Base-by-base conservation (phyloP, 2,113 vertebrate genomes). In the Talpa occidentalis region DNA sequence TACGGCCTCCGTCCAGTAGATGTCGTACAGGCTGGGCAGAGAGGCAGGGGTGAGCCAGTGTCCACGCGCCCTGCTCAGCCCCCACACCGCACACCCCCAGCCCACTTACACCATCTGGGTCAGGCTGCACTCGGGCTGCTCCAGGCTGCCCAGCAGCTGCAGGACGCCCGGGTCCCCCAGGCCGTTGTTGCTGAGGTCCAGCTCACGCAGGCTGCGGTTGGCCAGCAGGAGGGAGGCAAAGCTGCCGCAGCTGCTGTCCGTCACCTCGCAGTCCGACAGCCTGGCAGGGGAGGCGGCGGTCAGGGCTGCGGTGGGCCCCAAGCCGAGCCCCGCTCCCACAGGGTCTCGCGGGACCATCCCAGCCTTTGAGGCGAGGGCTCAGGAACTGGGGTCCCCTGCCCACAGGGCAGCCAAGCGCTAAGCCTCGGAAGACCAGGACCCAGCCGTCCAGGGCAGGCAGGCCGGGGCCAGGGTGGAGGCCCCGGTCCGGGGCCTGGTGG, bases 131-230 rank as follows among this genome's bases (percentile, higher is more conserved):
- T 35, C 87, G 3, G 98, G 97, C 77, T 94, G 95, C 89, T 66
- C 97, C 93, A 98, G 66, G 19, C 96, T 97, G 85, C 95, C 98
- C 3, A 96, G 87, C 90, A 98, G 96, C 95, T 84, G 95, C 81
- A 72, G 95, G 72, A 98, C 5, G 7, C 98, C 98, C 0, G 79
- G 30, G 0, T 98, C 98, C 0, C 83, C 97, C 95, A 98, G 73
- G 0, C 62, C 7, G 62, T 98, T 98, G 94, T 98, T 98, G 95
- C 98, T 98, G 35, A 98, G 97, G 92, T 98, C 98, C 92, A 98
- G 96, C 89, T 98, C 98, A 0, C 94, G 95, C 32, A 98, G 97
- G 95, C 95, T 97, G 40, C 22, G 95, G 62, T 91, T 98, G 82
- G 85, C 73, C 37, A 59, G 26, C 82, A 98, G 97, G 72, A 93